Evolutionary conservation across 1,140 invertebrate species (phyloP).

Genomic region (Caenorhabditis inopinata): DNA sequence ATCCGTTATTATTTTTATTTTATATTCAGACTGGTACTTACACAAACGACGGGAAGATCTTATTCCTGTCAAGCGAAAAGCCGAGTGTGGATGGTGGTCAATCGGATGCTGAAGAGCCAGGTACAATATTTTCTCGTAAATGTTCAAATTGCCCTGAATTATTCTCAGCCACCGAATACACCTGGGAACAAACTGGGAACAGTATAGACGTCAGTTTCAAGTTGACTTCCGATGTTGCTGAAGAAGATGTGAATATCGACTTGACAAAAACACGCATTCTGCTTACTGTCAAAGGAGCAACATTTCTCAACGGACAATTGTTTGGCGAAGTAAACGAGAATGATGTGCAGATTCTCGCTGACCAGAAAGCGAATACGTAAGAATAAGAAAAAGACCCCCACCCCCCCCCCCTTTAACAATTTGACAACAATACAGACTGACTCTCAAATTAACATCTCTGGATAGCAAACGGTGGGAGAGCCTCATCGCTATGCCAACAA

Average conservation of each 20-base stretch:
- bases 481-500: background rate
- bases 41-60: background rate
- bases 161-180: background rate
- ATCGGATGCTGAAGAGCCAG: too few species aligned
- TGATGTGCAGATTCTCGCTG: background rate
- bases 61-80: conserved; percentile 4
- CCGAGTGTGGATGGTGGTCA: background rate
- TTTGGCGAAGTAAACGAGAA: background rate
- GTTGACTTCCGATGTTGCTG: background rate
- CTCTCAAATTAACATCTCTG: background rate
- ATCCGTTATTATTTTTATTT: background rate
- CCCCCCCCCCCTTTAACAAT: too few species aligned
- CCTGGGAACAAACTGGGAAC: background rate
- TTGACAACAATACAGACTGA: background rate
- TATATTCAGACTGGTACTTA: background rate
- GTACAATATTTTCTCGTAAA: too few species aligned
- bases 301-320: background rate
- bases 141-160: background rate
- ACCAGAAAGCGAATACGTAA: background rate
- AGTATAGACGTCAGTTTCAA: background rate
- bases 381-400: background rate
- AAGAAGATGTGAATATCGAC: background rate
- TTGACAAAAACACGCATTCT: background rate
- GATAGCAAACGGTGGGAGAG: background rate
- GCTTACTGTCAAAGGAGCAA: background rate